phyloP scores from a whole-genome alignment of 2,888 invertebrate genomes.

The Meganola albula region DNA sequence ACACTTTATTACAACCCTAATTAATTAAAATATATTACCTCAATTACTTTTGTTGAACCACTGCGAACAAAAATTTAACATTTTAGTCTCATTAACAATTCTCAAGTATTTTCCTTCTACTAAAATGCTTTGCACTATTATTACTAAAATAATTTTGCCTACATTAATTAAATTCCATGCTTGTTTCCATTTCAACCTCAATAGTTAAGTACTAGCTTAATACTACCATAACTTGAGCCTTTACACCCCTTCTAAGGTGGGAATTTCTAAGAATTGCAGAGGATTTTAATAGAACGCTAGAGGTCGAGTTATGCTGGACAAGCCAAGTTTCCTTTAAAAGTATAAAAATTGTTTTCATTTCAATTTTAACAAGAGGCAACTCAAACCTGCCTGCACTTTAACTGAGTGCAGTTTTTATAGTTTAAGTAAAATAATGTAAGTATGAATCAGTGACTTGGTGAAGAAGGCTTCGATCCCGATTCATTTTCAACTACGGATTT shows the following conservation, averaged over 20 bases:
- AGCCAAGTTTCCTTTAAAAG: constrained; percentile 39
- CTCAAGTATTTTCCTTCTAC: constrained; percentile 34
- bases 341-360: constrained; percentile 44
- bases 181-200: constrained; percentile 36
- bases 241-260: constrained; percentile 27
- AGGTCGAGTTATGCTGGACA: constrained; percentile 29
- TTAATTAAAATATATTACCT: too few species aligned
- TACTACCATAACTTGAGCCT: constrained; percentile 27
- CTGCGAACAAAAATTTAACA: constrained; percentile 26
- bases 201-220: constrained; percentile 24
- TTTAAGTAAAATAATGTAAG: too few species aligned
- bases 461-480: too few species aligned
- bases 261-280: constrained; percentile 13
- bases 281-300: constrained; percentile 29
- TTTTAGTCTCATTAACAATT: constrained; percentile 35
- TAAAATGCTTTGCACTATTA: constrained; percentile 36
- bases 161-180: constrained; percentile 57
- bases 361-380: constrained; percentile 37
- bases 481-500: too few species aligned
- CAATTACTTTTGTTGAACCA: constrained; percentile 8
- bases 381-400: constrained; percentile 35
- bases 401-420: too few species aligned
- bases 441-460: too few species aligned
- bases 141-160: constrained; percentile 44
- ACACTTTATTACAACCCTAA: too few species aligned